Evolutionary conservation across 2,888 invertebrate species (phyloP).

Genomic region (Gastrophysa polygoni): DNA sequence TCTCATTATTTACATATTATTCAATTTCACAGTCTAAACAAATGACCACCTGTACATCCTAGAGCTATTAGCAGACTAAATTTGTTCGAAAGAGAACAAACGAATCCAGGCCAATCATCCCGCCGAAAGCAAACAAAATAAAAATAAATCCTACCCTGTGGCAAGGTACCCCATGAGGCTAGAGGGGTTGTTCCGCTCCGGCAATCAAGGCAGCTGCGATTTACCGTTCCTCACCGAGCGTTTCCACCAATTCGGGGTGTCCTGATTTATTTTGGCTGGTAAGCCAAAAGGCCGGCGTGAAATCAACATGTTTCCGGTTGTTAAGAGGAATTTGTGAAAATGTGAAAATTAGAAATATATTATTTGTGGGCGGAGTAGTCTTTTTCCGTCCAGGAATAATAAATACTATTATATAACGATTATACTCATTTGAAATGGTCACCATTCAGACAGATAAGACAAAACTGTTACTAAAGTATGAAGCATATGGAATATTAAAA

Average conservation of each 20-base stretch:
- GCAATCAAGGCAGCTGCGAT: conserved; percentile 58
- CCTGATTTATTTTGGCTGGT: conserved; percentile 51
- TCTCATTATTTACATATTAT: not conserved
- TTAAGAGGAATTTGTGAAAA: conserved; percentile 27
- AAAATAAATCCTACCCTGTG: conserved; percentile 41
- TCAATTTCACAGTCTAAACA: conserved; percentile 10
- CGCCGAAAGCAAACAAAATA: conserved; percentile 19
- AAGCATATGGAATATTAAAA: too few species aligned
- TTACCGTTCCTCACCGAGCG: conserved; percentile 36
- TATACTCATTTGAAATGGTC: not conserved
- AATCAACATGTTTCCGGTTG: conserved; percentile 45
- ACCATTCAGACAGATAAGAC: too few species aligned
- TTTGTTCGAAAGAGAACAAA: conserved; percentile 20
- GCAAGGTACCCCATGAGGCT: conserved; percentile 39
- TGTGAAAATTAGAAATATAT: conserved; percentile 21
- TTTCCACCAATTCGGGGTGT: conserved; percentile 43
- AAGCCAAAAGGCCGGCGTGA: conserved; percentile 36
- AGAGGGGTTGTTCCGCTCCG: conserved; percentile 57
- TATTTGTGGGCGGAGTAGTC: conserved; percentile 2
- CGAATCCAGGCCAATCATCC: conserved; percentile 24
- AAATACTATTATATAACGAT: not conserved
- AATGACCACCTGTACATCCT: conserved; percentile 31
- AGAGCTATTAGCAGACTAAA: conserved; percentile 21
- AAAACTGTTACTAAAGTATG: too few species aligned
- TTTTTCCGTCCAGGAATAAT: not conserved